Conservation (phyloP, 2,888 invertebrate genomes). For the Sycophila texana region DNA sequence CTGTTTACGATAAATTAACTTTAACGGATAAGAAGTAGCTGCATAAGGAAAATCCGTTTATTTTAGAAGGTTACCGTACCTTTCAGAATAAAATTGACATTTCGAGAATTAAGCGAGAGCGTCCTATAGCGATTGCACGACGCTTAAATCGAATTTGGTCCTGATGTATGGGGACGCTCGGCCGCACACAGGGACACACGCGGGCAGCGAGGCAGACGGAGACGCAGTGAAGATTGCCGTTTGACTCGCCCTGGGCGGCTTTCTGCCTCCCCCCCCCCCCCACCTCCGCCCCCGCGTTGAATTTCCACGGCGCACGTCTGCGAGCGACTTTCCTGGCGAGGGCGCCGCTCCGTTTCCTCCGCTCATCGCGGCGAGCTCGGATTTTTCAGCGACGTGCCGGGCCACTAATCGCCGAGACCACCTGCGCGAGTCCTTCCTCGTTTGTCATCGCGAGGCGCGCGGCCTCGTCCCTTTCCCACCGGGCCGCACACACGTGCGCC, state of each 20-base stretch:
- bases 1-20: too few species aligned
- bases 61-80: too few species aligned
- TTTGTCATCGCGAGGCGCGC: background rate
- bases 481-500: background rate
- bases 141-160: slow-evolving; percentile 28
- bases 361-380: slow-evolving; percentile 12
- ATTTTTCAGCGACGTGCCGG: slow-evolving; percentile 36
- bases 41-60: too few species aligned
- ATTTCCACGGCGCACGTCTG: background rate
- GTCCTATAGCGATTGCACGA: too few species aligned
- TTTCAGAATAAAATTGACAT: too few species aligned
- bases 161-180: too few species aligned
- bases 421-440: slow-evolving; percentile 31
- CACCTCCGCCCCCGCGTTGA: too few species aligned
- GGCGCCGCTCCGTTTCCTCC: slow-evolving; percentile 18
- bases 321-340: background rate
- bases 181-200: too few species aligned
- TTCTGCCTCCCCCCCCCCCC: too few species aligned
- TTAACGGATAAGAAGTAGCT: too few species aligned
- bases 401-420: slow-evolving; percentile 47
- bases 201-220: background rate
- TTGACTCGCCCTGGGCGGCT: background rate
- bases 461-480: slow-evolving; percentile 56
- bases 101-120: too few species aligned
- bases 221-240: too few species aligned